Conservation (phyloP, 2,888 invertebrate genomes). For the Mimachlamys varia region DNA sequence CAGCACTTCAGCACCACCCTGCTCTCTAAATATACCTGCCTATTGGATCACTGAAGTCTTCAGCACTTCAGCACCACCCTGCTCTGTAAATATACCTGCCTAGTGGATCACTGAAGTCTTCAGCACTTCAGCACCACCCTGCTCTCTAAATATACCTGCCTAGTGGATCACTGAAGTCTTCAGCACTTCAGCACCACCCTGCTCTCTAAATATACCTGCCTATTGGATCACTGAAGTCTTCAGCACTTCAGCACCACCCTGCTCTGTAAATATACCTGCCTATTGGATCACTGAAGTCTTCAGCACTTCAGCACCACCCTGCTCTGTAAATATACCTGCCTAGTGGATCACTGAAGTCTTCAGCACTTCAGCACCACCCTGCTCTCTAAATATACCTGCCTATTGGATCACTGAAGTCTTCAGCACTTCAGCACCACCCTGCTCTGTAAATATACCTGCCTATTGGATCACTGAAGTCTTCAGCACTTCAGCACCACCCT, state of each 20-base stretch:
- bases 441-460: not conserved
- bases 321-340: not conserved
- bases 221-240: not conserved
- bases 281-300: not conserved
- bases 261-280: not conserved
- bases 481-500: not conserved
- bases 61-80: not conserved
- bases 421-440: not conserved
- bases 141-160: not conserved
- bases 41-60: not conserved
- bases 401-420: not conserved
- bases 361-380: not conserved
- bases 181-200: not conserved
- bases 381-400: not conserved
- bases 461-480: not conserved
- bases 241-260: not conserved
- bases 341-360: not conserved
- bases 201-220: not conserved
- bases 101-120: not conserved
- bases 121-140: not conserved
- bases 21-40: not conserved
- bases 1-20: not conserved
- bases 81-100: not conserved
- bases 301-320: not conserved
- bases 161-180: not conserved